A percentile compares a stretch with the other conserved stretches of the same genome.
Conservation (phyloP, 2,113 vertebrate genomes). For the Muntiacus muntjak region DNA sequence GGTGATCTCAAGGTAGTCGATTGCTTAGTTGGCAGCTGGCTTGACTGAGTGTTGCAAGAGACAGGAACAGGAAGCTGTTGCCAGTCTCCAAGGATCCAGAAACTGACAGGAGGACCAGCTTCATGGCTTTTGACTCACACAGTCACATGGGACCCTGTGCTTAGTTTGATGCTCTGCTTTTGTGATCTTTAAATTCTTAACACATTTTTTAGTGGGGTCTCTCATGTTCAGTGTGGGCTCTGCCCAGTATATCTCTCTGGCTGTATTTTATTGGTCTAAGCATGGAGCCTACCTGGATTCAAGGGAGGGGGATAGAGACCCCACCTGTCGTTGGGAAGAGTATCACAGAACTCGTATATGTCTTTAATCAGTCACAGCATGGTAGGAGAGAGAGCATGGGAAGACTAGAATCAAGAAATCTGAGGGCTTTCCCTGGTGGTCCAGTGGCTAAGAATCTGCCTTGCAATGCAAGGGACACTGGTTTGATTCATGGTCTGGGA, state of each 20-base stretch:
- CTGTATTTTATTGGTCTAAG: background rate
- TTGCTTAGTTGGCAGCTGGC: background rate
- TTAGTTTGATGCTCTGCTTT: background rate
- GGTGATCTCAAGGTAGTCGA: background rate
- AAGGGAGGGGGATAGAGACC: background rate
- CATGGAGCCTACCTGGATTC: background rate
- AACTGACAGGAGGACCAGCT: background rate
- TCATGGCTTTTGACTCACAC: background rate
- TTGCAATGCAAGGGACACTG: background rate
- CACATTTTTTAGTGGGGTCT: background rate
- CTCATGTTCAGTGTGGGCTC: background rate
- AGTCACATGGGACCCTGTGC: background rate
- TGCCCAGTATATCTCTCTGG: background rate
- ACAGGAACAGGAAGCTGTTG: background rate
- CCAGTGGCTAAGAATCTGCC: background rate
- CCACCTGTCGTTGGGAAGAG: background rate
- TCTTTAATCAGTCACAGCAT: background rate
- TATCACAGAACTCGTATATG: background rate
- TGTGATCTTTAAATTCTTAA: background rate
- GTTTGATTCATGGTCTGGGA: background rate
- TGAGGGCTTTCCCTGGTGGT: background rate
- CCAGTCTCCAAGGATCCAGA: background rate
- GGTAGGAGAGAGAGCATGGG: background rate
- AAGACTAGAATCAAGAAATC: background rate
- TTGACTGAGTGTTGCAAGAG: background rate